Conservation (phyloP, 2,113 vertebrate genomes). For the Callipepla californica region DNA sequence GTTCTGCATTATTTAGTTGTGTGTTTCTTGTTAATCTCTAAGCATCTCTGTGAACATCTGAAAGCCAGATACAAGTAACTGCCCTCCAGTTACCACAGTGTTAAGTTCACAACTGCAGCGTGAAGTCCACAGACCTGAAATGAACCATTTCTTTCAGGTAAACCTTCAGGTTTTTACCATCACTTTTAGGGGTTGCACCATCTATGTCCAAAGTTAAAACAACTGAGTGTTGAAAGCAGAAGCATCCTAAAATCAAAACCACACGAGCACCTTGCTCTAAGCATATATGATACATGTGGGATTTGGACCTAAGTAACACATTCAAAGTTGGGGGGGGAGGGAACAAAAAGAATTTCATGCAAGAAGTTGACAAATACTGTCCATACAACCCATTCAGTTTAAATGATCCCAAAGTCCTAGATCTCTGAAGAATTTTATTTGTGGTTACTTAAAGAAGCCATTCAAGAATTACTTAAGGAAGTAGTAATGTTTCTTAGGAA, state of each 20-base stretch:
- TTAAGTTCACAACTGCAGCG: neutral
- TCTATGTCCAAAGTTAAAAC: neutral
- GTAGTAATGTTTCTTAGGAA: constrained; percentile 37
- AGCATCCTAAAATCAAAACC: neutral
- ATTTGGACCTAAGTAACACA: neutral
- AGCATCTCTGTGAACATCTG: neutral
- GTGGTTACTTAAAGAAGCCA: constrained; percentile 61
- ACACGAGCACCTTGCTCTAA: neutral
- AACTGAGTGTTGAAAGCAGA: neutral
- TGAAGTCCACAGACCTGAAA: neutral
- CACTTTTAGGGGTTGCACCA: neutral
- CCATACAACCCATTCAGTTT: neutral
- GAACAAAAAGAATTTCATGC: neutral
- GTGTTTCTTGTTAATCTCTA: neutral
- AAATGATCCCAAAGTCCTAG: neutral
- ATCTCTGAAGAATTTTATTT: neutral
- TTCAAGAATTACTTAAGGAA: constrained; percentile 46
- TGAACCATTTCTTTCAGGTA: neutral
- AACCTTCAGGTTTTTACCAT: neutral
- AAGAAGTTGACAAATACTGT: neutral
- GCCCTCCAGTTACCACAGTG: neutral
- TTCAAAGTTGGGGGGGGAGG: neutral
- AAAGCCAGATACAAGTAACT: neutral
- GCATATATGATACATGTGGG: neutral
- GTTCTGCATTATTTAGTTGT: neutral